Evolutionary conservation across 2,888 invertebrate genomes (phyloP), one percentile per base, ranked within the genome.

Genomic region (Anorthoa munda): DNA sequence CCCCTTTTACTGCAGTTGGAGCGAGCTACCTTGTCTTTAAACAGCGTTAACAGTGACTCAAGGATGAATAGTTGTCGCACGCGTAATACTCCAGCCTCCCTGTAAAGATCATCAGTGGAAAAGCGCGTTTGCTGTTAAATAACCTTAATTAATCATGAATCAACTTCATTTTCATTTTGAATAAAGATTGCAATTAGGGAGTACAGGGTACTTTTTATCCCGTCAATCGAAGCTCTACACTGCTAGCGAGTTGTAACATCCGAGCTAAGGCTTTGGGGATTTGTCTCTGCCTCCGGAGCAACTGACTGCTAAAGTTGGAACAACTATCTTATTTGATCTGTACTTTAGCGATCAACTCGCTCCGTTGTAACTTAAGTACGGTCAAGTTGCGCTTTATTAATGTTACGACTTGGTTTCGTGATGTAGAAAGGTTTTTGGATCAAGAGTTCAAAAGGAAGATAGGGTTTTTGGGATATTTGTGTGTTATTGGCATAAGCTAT

Each of bases 281-380:
- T 86, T 84, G 81, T 86, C 86, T 80, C 67, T 69, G 80, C 85
- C 87, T 81, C 67, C 68, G 80, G 81, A 75, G 60, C 76, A 74
- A 77, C 65, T 72, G 80, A 65, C 72, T 45, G 72, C 67, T 58
- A 23, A 73, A 72, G 67, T 74, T 73, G 45, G 50, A 55, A 53
- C 21, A 64, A 72, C 69, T 79, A 56, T 66, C 71, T 73, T 72
- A 77, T 63, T 77, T 70, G 72, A 61, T 56, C 61, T 50, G 58
- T 67, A 53, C 56, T 75, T 79, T 48, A 71, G 55, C 46, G 55
- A 59, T 66, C 53, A 39, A 18, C 18, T 72, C 45, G 56, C 63
- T 66, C 31, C 18, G 48, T 31, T 53, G 26, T 61, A 50, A 77
- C 51, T 67, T 59, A 64, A 64, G 26, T 60, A 81, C 45, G 56